Conservation (phyloP, 64 coral and sea anemone genomes). For the Montipora capricornis region DNA sequence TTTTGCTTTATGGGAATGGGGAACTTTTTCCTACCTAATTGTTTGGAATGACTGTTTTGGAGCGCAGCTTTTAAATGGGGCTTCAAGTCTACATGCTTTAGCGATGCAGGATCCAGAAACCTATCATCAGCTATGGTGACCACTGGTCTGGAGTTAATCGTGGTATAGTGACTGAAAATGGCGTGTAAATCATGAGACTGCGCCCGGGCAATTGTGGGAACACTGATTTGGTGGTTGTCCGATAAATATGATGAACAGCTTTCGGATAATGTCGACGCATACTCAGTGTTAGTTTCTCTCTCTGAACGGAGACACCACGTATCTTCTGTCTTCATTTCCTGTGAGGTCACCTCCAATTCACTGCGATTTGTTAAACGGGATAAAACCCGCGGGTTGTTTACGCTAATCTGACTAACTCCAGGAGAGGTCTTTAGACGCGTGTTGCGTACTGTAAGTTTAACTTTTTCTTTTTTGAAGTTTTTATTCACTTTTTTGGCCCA, state of each 20-base stretch:
- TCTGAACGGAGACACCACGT: background rate
- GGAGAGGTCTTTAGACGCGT: conserved; percentile 76
- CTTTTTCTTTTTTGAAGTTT: conserved; percentile 43
- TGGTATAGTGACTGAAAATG: conserved; percentile 84
- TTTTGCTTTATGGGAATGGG: background rate
- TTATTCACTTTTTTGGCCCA: conserved; percentile 81
- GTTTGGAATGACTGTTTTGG: background rate
- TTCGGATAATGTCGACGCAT: background rate
- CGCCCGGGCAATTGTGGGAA: conserved; percentile 67
- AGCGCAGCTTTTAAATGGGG: background rate
- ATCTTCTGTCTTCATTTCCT: background rate
- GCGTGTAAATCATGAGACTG: conserved; percentile 82
- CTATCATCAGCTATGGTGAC: conserved; percentile 34
- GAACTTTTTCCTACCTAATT: background rate
- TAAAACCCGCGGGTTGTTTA: conserved; percentile 8
- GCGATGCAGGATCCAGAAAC: conserved; percentile 6
- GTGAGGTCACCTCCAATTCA: conserved; percentile 24
- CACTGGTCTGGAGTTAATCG: conserved; percentile 23
- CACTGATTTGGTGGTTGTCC: conserved; percentile 10
- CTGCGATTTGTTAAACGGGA: conserved; percentile 72
- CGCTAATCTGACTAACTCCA: background rate
- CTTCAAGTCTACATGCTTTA: background rate
- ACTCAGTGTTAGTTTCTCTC: background rate
- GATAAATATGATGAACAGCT: conserved; percentile 1
- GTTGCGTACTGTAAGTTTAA: background rate